Percentiles rank a stretch among this genome's conserved stretches.
phyloP scores from a whole-genome alignment of 1,140 invertebrate genomes.

The Medauroidea extradentata region DNA sequence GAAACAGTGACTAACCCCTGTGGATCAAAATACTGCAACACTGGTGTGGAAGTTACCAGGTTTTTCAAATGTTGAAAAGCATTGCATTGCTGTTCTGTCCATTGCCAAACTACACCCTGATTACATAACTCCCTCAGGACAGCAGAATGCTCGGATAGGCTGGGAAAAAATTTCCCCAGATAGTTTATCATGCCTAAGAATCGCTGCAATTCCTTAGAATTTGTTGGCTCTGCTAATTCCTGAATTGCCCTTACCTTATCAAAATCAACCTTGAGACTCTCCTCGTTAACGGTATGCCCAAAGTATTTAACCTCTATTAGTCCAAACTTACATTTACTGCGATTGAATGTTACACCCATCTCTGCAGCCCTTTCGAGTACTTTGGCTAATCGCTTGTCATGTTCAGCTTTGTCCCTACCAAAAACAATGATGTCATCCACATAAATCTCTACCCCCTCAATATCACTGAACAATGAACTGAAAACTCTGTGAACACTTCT shows the following conservation, averaged over 20 bases:
- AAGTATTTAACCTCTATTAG: conserved; percentile 30
- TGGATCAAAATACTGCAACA: conserved; percentile 24
- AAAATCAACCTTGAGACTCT: conserved; percentile 31
- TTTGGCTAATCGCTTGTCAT: conserved; percentile 14
- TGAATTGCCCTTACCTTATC: conserved; percentile 32
- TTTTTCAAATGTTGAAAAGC: too few relatives aligned
- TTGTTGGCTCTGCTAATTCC: conserved; percentile 27
- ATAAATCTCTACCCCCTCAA: conserved; percentile 14
- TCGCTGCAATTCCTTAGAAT: conserved; percentile 12
- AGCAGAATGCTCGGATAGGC: too few relatives aligned
- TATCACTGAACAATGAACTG: conserved; percentile 12
- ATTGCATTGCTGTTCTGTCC: too few relatives aligned
- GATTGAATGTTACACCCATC: conserved; percentile 28
- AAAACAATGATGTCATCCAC: conserved; percentile 25
- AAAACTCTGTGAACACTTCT: conserved; percentile 18
- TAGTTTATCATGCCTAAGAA: conserved; percentile 17
- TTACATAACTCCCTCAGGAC: too few relatives aligned
- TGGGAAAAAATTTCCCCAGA: conserved; percentile 13
- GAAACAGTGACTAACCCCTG: conserved; percentile 30
- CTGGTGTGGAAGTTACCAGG: neutral
- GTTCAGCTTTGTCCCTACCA: conserved; percentile 10
- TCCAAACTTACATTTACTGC: conserved; percentile 27
- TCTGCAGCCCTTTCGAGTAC: conserved; percentile 23
- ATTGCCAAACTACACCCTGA: too few relatives aligned
- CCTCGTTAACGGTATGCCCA: conserved; percentile 35